Evolutionary conservation across 1,140 invertebrate species (phyloP), one percentile per base, ranked within the genome.

Genomic region (Camponotus vicinus): DNA sequence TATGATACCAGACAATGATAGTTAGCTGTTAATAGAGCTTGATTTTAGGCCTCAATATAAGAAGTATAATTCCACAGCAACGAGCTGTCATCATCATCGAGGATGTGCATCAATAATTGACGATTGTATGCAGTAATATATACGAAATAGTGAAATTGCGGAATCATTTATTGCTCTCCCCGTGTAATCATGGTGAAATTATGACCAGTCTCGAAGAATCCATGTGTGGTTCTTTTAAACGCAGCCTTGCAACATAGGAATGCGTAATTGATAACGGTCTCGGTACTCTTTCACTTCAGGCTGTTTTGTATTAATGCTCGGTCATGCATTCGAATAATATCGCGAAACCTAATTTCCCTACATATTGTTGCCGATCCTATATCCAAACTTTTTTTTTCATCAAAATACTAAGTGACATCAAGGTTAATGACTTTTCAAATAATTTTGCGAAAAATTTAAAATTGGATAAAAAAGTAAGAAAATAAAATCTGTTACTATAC

Each of bases 261-360:
- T 87, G 86, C 86, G 80, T 83, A 83, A 87, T 87, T 84, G 86
- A 86, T 86, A 83, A 86, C 85, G 85, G 85, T 86, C 85, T 63
- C 78, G 76, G 75, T 78, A 67, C 34, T 86, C 84, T 86, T 80
- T 79, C 84, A 79, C 84, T 79, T 86, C 73, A 45, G 69, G 69
- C 79, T 83, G 55, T 83, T 83, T 83, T 75, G n/a, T 83, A 83
- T 83, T 75, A 83, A 83, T 75, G 69, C 55, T 63, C 40, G 55
- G 15, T 18, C 55, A 75, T 9, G 42, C 79, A 45, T 61, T 75
- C 40, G 13, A 75, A 63, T 83, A 75, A 83, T 75, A 73, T 83
- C 57, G 69, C n/a, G n/a, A 61, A 82, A 70, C 18, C 18, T 37
- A 52, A 45, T 11, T 82, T 73, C 49, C 5, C 71, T n/a, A 37